Conservation (phyloP, 2,113 vertebrate genomes). For the Monopterus albus region DNA sequence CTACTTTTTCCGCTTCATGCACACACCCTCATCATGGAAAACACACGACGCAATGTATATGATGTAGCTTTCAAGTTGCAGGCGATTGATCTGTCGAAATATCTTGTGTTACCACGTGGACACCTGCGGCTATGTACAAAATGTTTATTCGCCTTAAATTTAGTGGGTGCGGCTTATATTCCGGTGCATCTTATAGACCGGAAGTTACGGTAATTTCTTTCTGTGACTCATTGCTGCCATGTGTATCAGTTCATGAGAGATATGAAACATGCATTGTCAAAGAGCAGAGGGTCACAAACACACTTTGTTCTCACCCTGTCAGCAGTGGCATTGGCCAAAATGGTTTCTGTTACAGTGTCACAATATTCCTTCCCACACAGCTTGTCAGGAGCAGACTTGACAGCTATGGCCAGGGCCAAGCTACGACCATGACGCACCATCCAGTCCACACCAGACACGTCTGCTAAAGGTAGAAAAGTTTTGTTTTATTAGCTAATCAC, state of each 20-base stretch:
- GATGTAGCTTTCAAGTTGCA: too few species aligned
- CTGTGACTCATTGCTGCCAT: neutral
- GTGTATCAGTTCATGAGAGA: neutral
- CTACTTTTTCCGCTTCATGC: too few species aligned
- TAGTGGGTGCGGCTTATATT: too few species aligned
- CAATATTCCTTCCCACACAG: constrained; percentile 88
- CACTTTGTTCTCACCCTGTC: constrained; percentile 88
- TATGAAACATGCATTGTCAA: neutral
- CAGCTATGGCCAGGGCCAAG: constrained; percentile 90
- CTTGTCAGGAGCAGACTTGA: constrained; percentile 86
- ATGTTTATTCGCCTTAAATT: too few species aligned
- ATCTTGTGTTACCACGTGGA: too few species aligned
- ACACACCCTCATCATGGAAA: too few species aligned
- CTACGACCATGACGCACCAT: constrained; percentile 97
- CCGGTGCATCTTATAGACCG: too few species aligned
- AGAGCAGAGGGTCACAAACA: neutral
- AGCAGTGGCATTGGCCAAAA: constrained; percentile 88
- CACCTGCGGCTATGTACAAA: too few species aligned
- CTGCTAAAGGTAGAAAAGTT: constrained; percentile 77
- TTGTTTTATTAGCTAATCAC: neutral
- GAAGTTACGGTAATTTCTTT: too few species aligned
- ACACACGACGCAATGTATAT: too few species aligned
- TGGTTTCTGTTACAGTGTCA: constrained; percentile 85
- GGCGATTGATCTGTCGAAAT: too few species aligned
- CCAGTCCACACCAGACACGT: constrained; percentile 96